Percentiles rank a stretch among this genome's conserved stretches.
Conservation (phyloP, 2,797 vertebrate genomes). For the Chromis chromis region DNA sequence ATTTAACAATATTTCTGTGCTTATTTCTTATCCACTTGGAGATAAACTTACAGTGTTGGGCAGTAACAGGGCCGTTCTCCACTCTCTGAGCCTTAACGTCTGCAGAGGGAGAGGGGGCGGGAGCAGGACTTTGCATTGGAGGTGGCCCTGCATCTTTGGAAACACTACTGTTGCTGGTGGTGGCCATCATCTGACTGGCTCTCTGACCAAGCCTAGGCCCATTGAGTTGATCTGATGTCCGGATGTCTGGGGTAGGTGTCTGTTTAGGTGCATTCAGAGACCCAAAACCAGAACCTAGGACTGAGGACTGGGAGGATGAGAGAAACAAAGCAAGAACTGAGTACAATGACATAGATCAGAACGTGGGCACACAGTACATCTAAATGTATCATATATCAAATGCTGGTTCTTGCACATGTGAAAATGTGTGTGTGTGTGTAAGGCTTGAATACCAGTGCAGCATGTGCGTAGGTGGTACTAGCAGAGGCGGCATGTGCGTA, state of each 20-base stretch:
- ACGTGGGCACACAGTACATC: no score
- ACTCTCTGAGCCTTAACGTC: constrained; percentile 85
- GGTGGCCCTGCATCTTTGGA: constrained; percentile 75
- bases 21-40: neutral
- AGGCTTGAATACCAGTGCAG: constrained; percentile 77
- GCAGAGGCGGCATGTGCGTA: constrained; percentile 84
- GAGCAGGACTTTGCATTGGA: constrained; percentile 60
- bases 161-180: constrained; percentile 66
- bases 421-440: neutral
- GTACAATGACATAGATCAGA: neutral
- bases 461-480: constrained; percentile 82
- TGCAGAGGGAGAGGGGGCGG: constrained; percentile 79
- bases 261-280: constrained; percentile 88
- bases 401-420: neutral
- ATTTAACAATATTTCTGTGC: neutral
- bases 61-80: constrained; percentile 77
- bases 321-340: constrained; percentile 27
- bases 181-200: constrained; percentile 73
- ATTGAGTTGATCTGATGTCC: constrained; percentile 89
- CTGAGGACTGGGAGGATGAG: constrained; percentile 83
- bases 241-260: constrained; percentile 81
- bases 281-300: constrained; percentile 91
- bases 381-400: neutral
- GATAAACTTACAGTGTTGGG: constrained; percentile 75
- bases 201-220: constrained; percentile 86